A percentile compares a stretch with the other conserved stretches of the same genome.
These are phyloP conservation scores for Trachymyrmex cornetzi DNA, from an alignment of 1,140 invertebrate genomes.

Conservation along the genomic window DNA sequence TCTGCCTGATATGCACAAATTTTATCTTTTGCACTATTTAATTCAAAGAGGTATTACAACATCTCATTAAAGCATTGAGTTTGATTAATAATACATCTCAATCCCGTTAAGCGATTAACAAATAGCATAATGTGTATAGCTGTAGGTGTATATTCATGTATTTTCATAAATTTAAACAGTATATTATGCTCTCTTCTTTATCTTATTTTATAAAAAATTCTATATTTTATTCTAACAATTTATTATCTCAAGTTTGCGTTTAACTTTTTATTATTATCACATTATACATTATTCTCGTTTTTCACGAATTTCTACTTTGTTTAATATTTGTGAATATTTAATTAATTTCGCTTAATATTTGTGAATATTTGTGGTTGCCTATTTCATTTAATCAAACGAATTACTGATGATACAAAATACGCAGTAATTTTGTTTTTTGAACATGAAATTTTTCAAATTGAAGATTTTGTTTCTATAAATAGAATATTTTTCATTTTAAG, in stretches of 20 bases:
- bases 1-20: not conserved
- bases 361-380: not conserved
- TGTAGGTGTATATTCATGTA: not conserved
- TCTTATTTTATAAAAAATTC: not conserved
- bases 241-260: not conserved
- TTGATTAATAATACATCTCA: not conserved
- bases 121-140: too few relatives aligned
- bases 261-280: not conserved
- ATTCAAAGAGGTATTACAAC: not conserved
- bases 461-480: not conserved
- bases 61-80: slow-evolving; percentile 5
- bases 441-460: not conserved
- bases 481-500: not conserved
- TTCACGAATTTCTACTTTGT: too few relatives aligned
- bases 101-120: not conserved
- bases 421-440: not conserved
- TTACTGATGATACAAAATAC: not conserved
- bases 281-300: not conserved
- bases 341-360: not conserved
- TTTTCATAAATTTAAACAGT: not conserved
- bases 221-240: slow-evolving; percentile 6
- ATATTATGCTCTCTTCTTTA: not conserved
- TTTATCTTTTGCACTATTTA: slow-evolving; percentile 24
- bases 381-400: not conserved
- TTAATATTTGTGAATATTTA: too few relatives aligned